Conservation (phyloP, 2,888 invertebrate genomes). For the Cheilosia pagana region DNA sequence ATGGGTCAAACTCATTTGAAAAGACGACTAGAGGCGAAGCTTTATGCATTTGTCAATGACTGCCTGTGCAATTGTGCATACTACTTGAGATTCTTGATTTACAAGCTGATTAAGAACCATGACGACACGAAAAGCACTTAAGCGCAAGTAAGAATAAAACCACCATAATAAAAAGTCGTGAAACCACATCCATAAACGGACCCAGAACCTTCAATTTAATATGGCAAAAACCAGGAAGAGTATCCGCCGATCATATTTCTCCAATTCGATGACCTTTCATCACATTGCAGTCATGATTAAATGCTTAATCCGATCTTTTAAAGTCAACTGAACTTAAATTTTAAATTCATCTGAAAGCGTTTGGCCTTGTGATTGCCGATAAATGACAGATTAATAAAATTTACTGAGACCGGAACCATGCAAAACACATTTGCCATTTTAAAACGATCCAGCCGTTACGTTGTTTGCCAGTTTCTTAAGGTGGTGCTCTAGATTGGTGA, state of each 20-base stretch:
- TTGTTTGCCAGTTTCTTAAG: too few species aligned
- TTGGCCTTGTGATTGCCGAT: neutral
- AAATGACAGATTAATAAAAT: neutral
- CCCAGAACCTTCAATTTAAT: constrained; percentile 3
- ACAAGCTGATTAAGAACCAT: too few species aligned
- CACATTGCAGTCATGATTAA: constrained; percentile 20
- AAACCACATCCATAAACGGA: neutral
- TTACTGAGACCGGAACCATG: neutral
- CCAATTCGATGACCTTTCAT: constrained; percentile 28
- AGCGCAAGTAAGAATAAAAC: neutral
- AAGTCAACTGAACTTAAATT: neutral
- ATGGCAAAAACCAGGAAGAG: neutral
- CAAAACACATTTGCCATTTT: neutral
- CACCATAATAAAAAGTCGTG: neutral
- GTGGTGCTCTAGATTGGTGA: too few species aligned
- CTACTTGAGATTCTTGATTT: too few species aligned
- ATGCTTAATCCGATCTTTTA: constrained; percentile 20
- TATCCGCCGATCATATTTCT: neutral
- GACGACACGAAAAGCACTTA: neutral
- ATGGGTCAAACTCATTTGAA: too few species aligned
- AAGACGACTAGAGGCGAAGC: too few species aligned
- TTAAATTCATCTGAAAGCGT: constrained; percentile 1
- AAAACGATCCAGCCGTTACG: neutral
- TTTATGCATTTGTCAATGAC: too few species aligned
- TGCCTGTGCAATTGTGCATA: too few species aligned